Evolutionary conservation across 2,888 invertebrate species (phyloP).

Genomic region (Perdita meconis): DNA sequence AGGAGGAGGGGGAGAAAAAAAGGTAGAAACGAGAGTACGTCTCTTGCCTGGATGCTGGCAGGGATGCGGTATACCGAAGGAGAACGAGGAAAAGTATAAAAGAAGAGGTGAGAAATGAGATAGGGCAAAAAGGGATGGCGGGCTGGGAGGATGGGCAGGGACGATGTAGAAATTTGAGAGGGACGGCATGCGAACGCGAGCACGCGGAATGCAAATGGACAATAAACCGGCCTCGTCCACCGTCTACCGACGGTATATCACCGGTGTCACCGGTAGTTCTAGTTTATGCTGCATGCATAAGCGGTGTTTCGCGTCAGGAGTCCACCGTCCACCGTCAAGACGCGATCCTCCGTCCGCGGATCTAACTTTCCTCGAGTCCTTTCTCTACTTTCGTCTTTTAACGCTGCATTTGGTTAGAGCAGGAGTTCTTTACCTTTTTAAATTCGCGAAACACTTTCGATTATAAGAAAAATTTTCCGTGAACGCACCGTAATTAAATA

Average conservation of each 20-base stretch:
- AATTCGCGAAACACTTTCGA: too few species aligned
- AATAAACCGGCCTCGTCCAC: conserved; percentile 74
- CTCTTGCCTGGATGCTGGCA: background rate
- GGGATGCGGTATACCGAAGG: conserved; percentile 20
- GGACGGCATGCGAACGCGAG: conserved; percentile 55
- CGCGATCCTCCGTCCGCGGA: conserved; percentile 56
- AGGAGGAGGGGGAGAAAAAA: background rate
- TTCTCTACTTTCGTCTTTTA: conserved; percentile 15
- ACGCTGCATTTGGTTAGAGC: too few species aligned
- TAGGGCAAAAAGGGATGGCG: conserved; percentile 27
- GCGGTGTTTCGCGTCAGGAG: conserved; percentile 67
- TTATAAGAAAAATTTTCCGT: too few species aligned
- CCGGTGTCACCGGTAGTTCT: conserved; percentile 76
- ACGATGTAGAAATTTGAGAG: conserved; percentile 59
- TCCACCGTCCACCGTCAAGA: conserved; percentile 61
- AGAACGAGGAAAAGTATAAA: conserved; percentile 32
- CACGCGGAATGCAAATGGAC: conserved; percentile 76
- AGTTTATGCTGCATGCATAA: conserved; percentile 78
- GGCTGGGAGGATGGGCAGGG: conserved; percentile 31
- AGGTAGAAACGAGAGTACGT: conserved; percentile 6
- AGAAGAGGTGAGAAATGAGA: conserved; percentile 20
- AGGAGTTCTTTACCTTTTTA: too few species aligned
- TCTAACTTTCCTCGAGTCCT: conserved; percentile 33
- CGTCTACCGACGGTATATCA: conserved; percentile 75
- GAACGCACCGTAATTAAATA: too few species aligned